Evolutionary conservation across 1,140 invertebrate species (phyloP).

Genomic region (Caerostris extrusa): DNA sequence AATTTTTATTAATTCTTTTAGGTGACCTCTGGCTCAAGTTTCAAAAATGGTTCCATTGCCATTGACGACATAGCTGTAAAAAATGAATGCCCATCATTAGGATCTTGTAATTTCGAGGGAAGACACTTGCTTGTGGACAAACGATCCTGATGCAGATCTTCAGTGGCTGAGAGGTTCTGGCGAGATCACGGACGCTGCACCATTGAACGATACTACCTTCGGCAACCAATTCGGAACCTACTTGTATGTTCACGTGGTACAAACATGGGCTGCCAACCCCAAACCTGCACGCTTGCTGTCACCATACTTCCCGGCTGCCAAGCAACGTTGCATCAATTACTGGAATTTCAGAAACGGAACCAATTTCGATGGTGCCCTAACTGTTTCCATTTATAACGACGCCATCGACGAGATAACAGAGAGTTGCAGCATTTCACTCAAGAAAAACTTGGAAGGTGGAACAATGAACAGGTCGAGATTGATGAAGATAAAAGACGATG

Average conservation of each 20-base stretch:
- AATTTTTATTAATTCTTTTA: neutral
- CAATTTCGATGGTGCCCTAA: constrained; percentile 44
- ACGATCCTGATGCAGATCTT: constrained; percentile 51
- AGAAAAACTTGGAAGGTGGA: constrained; percentile 56
- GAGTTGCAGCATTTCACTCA: neutral
- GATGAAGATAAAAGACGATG: neutral
- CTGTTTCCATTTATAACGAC: neutral
- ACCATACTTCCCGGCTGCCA: constrained; percentile 59
- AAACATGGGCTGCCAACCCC: neutral
- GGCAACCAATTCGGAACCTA: constrained; percentile 76
- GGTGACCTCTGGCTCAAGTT: constrained; percentile 47
- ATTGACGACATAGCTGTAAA: constrained; percentile 79
- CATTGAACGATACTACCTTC: constrained; percentile 69
- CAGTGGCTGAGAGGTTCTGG: constrained; percentile 74
- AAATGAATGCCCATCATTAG: constrained; percentile 74
- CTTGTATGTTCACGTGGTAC: constrained; percentile 58
- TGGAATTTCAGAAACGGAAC: constrained; percentile 74
- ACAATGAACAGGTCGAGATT: constrained; percentile 57
- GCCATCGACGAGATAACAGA: constrained; percentile 2
- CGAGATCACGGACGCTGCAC: constrained; percentile 61
- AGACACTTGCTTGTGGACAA: constrained; percentile 80
- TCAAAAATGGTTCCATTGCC: constrained; percentile 58
- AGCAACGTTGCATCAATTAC: constrained; percentile 71
- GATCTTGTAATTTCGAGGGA: constrained; percentile 81
- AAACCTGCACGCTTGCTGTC: constrained; percentile 64